Evolutionary conservation across 2,888 invertebrate genomes (phyloP).

Genomic region (Metacarcinus magister): DNA sequence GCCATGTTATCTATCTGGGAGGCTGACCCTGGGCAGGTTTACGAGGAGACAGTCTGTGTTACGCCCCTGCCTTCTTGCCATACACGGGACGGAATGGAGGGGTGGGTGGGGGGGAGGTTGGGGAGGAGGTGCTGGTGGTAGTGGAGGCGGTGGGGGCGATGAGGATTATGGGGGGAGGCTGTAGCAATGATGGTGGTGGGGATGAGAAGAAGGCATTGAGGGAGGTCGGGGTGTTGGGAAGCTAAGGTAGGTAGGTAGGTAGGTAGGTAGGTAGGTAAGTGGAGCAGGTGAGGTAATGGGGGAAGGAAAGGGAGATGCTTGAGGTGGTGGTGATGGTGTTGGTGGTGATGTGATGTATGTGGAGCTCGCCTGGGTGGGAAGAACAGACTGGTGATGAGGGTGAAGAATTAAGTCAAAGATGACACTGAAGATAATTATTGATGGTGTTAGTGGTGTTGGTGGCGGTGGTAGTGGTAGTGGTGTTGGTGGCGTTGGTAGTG

Average conservation of each 20-base stretch:
- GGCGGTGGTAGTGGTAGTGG: no score
- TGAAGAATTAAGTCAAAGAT: neutral
- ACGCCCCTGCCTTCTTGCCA: conserved; percentile 23
- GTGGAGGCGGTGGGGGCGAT: neutral
- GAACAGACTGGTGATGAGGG: no score
- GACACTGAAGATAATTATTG: neutral
- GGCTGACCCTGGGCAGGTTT: conserved; percentile 21
- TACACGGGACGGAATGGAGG: neutral
- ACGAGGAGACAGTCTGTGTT: conserved; percentile 21
- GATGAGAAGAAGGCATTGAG: neutral
- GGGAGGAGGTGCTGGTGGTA: neutral
- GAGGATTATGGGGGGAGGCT: neutral
- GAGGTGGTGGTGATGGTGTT: no score
- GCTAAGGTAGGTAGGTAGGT: no score
- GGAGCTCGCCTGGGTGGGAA: no score
- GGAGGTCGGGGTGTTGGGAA: neutral
- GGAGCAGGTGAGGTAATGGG: no score
- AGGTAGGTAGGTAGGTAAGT: no score
- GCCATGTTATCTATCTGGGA: neutral
- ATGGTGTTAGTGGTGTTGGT: neutral
- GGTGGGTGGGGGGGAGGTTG: neutral
- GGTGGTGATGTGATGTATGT: no score
- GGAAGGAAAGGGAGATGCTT: no score
- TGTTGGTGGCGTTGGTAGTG: no score
- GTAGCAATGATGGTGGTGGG: neutral